Evolutionary conservation across 2,113 vertebrate species (phyloP), one percentile per base, ranked within the genome.

Genomic region (Scopus umbretta): DNA sequence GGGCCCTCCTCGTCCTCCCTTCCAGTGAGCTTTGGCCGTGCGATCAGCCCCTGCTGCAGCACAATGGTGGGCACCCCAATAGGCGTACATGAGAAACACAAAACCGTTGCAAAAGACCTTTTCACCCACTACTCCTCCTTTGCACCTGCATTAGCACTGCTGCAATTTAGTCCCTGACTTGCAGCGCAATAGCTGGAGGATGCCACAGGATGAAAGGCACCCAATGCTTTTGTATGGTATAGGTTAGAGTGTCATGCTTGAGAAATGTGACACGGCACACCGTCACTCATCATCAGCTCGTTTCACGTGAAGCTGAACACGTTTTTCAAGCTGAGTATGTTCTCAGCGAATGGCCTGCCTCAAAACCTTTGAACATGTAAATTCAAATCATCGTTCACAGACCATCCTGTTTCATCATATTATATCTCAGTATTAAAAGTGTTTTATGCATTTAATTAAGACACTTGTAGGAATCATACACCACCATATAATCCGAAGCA

Each of bases 221-320:
- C n/a, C 1, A 9, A 27, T 0, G 2, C 29, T 23, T 21, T 17
- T 7, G 3, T 7, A 4, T 2, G 40, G 20, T 10, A 26, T 2
- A 20, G 43, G 56, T 7, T 10, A 16, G 30, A 62, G 90, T 0
- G 1, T 3, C 17, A 23, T 0, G 7, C n/a, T 16, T 19, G 32
- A 36, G 22, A 43, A 56, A 34, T 0, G 22, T 1, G 11, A 15
- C 30, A 3, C 2, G 1, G 66, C n/a, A 34, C 76, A 2, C 29
- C 1, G 6, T 52, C 19, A 2, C 11, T 16, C 55, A 9, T 19
- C 89, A 19, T 3, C 5, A 2, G 26, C 62, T 61, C 5, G 0
- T 10, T 80, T 23, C 6, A 2, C 26, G 2, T 9, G 32, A 43
- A 5, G 27, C 2, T 7, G 7, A 85, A 86, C 83, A 52, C 0